A percentile compares a stretch with the other conserved stretches of the same genome.
Evolutionary conservation across 2,113 vertebrate genomes (phyloP).

Genomic region (Xiphorhynchus elegans): DNA sequence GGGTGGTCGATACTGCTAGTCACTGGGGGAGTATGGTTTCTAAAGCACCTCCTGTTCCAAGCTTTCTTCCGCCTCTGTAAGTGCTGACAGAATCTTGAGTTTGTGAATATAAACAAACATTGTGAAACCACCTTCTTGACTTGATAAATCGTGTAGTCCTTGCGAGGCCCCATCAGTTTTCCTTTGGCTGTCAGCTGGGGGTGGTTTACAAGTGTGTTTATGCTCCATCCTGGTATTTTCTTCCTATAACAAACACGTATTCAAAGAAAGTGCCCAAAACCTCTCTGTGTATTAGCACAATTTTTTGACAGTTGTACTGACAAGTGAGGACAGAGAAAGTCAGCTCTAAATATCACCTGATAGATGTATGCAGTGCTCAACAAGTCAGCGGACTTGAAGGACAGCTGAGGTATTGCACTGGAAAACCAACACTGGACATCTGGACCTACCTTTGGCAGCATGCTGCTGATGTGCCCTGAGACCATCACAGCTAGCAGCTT

Average conservation of each 20-base stretch:
- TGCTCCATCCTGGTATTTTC: neutral
- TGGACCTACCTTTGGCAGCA: neutral
- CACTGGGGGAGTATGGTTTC: neutral
- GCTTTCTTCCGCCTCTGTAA: neutral
- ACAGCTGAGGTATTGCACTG: neutral
- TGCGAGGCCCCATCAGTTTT: neutral
- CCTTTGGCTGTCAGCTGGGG: neutral
- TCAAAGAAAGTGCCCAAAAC: neutral
- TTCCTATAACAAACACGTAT: neutral
- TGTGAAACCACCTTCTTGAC: neutral
- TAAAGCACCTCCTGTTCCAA: neutral
- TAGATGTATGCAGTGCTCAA: neutral
- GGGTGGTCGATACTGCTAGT: neutral
- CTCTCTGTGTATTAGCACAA: neutral
- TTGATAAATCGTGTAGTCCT: neutral
- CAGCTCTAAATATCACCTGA: neutral
- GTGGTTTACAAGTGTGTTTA: neutral
- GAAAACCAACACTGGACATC: accelerated
- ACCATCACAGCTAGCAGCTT: neutral
- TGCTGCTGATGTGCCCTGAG: neutral
- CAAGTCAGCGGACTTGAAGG: neutral
- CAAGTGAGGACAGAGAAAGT: neutral
- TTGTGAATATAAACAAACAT: neutral
- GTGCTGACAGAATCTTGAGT: neutral
- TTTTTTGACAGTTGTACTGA: neutral